phyloP scores from a whole-genome alignment of 2,113 vertebrate genomes.

The Charadrius vociferus region DNA sequence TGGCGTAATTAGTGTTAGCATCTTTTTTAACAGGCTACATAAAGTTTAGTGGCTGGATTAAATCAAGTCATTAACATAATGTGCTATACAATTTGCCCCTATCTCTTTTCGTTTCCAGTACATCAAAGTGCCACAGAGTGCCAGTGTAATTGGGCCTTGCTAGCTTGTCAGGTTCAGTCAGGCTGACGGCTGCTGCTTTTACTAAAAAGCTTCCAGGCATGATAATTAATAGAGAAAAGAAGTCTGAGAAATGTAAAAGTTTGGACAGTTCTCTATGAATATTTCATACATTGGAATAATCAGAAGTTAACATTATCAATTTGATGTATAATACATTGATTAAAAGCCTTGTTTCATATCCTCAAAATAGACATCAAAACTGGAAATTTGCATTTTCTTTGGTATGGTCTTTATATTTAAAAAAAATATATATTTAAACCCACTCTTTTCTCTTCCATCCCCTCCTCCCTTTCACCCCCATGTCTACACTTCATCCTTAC shows the following conservation, averaged over 20 bases:
- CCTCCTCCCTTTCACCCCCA: background rate
- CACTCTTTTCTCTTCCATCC: background rate
- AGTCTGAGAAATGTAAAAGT: slow-evolving; percentile 91
- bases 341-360: slow-evolving; percentile 81
- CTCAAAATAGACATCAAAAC: slow-evolving; percentile 79
- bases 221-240: slow-evolving; percentile 90
- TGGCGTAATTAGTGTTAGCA: slow-evolving; percentile 96
- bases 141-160: slow-evolving; percentile 95
- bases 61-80: slow-evolving; percentile 99
- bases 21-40: slow-evolving; percentile 96
- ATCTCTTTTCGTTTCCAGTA: slow-evolving; percentile 91
- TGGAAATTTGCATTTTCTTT: slow-evolving; percentile 81
- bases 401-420: slow-evolving; percentile 36
- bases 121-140: slow-evolving; percentile 93
- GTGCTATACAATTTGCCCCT: slow-evolving; percentile 93
- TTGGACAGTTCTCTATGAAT: slow-evolving; percentile 93
- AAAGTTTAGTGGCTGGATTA: slow-evolving; percentile 98
- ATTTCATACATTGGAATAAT: slow-evolving; percentile 96
- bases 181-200: slow-evolving; percentile 89
- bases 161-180: slow-evolving; percentile 96
- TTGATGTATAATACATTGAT: slow-evolving; percentile 92
- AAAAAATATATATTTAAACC: background rate
- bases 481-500: background rate
- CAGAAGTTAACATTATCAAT: slow-evolving; percentile 92
- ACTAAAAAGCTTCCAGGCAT: slow-evolving; percentile 92